Percentiles rank a stretch among this genome's conserved stretches.
Evolutionary conservation across 2,113 vertebrate genomes (phyloP).

Genomic region (Barbus barbus): DNA sequence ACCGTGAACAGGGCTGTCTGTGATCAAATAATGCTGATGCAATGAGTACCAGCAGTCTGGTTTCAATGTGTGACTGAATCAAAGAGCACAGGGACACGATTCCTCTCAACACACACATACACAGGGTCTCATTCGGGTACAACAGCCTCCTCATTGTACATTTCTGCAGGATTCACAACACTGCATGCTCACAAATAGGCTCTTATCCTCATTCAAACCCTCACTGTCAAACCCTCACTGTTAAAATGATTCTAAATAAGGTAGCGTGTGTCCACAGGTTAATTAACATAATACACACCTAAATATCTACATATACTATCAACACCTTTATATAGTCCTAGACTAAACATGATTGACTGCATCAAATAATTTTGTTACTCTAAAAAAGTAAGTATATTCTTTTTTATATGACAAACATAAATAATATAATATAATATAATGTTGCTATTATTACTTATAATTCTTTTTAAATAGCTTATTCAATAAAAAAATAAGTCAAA

Average conservation of each 20-base stretch:
- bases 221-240: background rate
- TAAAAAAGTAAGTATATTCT: background rate
- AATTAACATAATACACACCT: background rate
- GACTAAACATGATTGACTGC: background rate
- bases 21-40: slow-evolving; percentile 31
- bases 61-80: slow-evolving; percentile 19
- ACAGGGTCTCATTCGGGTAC: background rate
- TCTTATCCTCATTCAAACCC: background rate
- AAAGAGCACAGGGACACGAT: slow-evolving; percentile 2
- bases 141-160: background rate
- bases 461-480: background rate
- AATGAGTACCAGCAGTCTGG: slow-evolving; percentile 10
- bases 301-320: background rate
- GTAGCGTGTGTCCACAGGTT: background rate
- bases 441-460: background rate
- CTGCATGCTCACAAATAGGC: background rate
- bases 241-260: background rate
- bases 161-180: background rate
- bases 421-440: background rate
- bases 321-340: background rate
- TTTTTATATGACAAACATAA: background rate
- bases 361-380: background rate
- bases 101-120: background rate
- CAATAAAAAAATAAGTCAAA: background rate
- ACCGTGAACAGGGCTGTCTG: slow-evolving; percentile 12